phyloP scores from a whole-genome alignment of 1,140 invertebrate genomes.

The Philotrypesis tridentata region DNA sequence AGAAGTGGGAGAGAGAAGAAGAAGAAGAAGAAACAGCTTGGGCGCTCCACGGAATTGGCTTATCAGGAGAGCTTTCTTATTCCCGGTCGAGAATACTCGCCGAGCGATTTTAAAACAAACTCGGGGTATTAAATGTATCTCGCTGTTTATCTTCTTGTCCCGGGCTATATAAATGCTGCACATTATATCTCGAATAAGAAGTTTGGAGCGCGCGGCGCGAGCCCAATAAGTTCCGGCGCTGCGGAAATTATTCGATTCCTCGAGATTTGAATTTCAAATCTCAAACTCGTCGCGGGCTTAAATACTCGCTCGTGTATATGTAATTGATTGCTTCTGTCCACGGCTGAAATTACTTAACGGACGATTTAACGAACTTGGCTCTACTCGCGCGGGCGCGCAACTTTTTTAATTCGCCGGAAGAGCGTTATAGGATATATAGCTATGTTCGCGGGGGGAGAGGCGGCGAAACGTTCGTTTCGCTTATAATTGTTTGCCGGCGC shows the following conservation, averaged over 20 bases:
- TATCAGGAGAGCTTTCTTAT: slow-evolving; percentile 1
- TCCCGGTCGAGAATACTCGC: background rate
- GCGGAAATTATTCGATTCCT: background rate
- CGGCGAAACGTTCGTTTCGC: background rate
- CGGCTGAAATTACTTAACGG: background rate
- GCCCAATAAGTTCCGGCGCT: too few relatives aligned
- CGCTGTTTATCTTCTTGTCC: background rate
- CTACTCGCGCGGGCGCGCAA: too few relatives aligned
- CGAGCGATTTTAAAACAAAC: slow-evolving; percentile 13
- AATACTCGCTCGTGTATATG: background rate
- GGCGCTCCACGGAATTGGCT: slow-evolving; percentile 11
- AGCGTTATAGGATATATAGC: too few relatives aligned
- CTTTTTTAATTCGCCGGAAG: too few relatives aligned
- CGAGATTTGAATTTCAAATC: background rate
- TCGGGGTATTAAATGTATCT: background rate
- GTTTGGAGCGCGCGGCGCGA: background rate
- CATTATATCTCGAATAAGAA: background rate
- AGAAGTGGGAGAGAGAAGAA: too few relatives aligned
- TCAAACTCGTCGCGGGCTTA: background rate
- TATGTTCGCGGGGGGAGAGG: too few relatives aligned
- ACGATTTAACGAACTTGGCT: background rate
- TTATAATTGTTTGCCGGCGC: background rate
- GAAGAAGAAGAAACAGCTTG: background rate
- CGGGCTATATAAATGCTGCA: background rate
- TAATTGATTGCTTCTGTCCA: background rate